These are phyloP conservation scores for Argyrosomus japonicus DNA, from an alignment of 2,113 vertebrate genomes.

Conservation along the genomic window DNA sequence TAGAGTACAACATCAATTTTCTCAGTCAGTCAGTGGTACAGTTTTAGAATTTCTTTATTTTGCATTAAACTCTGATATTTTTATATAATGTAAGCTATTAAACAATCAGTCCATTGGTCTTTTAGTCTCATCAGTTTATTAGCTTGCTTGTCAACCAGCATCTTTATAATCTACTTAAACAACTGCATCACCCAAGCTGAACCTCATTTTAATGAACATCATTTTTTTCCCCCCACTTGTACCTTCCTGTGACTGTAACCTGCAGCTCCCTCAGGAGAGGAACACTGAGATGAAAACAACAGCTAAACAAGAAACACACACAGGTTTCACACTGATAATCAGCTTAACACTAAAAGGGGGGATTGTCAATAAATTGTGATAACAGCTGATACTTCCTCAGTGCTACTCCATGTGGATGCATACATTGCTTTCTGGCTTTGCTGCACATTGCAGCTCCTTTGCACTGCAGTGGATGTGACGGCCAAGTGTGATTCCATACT, in stretches of 20 bases:
- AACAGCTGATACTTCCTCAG: slow-evolving; percentile 9
- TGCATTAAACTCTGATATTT: neutral
- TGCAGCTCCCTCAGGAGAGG: slow-evolving; percentile 22
- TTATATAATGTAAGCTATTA: neutral
- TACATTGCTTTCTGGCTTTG: neutral
- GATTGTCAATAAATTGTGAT: slow-evolving; percentile 19
- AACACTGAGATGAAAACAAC: slow-evolving; percentile 19
- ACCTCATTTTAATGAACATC: slow-evolving; percentile 38
- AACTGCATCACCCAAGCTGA: slow-evolving; percentile 39
- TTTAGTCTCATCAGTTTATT: slow-evolving; percentile 7
- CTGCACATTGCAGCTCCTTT: slow-evolving; percentile 28
- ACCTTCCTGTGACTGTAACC: slow-evolving; percentile 13
- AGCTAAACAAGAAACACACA: slow-evolving; percentile 10
- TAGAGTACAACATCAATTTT: neutral
- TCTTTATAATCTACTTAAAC: slow-evolving; percentile 23
- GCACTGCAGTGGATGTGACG: slow-evolving; percentile 40
- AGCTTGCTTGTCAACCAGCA: slow-evolving; percentile 18
- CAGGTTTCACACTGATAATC: slow-evolving; percentile 27
- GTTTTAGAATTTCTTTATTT: neutral
- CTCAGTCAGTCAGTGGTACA: neutral
- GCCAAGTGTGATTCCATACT: slow-evolving; percentile 52
- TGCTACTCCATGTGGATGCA: slow-evolving; percentile 33
- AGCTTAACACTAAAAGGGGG: slow-evolving; percentile 15
- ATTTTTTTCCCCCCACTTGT: neutral
- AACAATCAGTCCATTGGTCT: slow-evolving; percentile 1